A percentile compares a stretch with the other conserved stretches of the same genome.
These are phyloP conservation scores for Himalopsyche tibetana DNA, from an alignment of 2,888 invertebrate genomes.

Conservation along the genomic window DNA sequence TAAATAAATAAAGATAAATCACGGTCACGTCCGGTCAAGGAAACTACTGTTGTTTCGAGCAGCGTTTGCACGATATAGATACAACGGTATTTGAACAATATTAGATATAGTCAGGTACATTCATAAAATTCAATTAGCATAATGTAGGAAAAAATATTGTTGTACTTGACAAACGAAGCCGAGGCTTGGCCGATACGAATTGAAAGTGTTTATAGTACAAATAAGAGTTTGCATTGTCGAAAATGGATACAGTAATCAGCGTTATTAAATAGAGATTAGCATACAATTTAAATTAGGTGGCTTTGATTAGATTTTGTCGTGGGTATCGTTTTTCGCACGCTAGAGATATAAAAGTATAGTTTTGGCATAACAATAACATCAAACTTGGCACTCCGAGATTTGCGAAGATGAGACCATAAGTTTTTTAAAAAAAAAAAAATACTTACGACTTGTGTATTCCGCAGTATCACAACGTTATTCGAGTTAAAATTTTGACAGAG, in stretches of 20 bases:
- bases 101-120: too few species aligned
- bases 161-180: neutral
- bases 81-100: neutral
- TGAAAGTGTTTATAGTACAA: neutral
- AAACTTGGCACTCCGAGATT: too few species aligned
- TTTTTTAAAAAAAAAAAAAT: too few species aligned
- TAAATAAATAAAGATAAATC: neutral
- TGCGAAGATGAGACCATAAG: too few species aligned
- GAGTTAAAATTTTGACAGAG: too few species aligned
- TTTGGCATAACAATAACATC: too few species aligned
- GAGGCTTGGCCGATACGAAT: slow-evolving; percentile 2
- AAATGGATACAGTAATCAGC: neutral
- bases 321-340: too few species aligned
- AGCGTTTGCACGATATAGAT: neutral
- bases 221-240: neutral
- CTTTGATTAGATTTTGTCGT: too few species aligned
- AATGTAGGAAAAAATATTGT: neutral
- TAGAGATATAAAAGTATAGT: too few species aligned
- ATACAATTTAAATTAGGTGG: too few species aligned
- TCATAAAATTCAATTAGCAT: slow-evolving; percentile 18
- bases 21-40: slow-evolving; percentile 5
- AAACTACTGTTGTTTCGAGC: neutral
- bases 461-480: too few species aligned
- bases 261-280: slow-evolving; percentile 2
- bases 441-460: too few species aligned